Evolutionary conservation across 2,888 invertebrate genomes (phyloP).

Genomic region (Volucella bombylans): DNA sequence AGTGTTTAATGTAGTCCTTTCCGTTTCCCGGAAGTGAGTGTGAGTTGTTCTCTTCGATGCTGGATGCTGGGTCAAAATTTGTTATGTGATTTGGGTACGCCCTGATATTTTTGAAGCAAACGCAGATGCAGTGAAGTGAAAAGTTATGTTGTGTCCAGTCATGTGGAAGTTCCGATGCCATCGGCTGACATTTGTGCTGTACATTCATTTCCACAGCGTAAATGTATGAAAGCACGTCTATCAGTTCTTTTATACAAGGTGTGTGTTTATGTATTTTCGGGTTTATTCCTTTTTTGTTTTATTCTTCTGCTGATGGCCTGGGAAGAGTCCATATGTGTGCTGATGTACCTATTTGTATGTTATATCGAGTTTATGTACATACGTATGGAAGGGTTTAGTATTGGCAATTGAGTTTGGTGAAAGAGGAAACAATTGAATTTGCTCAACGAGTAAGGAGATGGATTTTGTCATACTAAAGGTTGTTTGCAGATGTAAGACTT

Average conservation of each 20-base stretch:
- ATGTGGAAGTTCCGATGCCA: constrained; percentile 46
- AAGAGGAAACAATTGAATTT: constrained; percentile 1
- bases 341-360: background rate
- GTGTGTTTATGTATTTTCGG: background rate
- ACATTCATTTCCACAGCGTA: background rate
- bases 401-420: constrained; percentile 20
- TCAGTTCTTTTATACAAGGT: background rate
- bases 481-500: too few relatives aligned
- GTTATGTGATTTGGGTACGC: constrained; percentile 28
- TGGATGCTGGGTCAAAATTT: constrained; percentile 14
- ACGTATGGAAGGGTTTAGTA: constrained; percentile 22
- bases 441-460: too few relatives aligned
- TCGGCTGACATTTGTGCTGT: constrained; percentile 32
- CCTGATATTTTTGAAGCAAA: constrained; percentile 23
- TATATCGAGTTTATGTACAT: constrained; percentile 13
- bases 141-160: constrained; percentile 65
- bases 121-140: constrained; percentile 45
- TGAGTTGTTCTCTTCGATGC: background rate
- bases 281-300: constrained; percentile 1
- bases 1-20: constrained; percentile 51
- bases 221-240: constrained; percentile 2
- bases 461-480: too few relatives aligned
- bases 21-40: background rate
- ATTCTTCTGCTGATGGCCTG: constrained; percentile 4
- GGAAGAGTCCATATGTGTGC: constrained; percentile 16